Evolutionary conservation across 2,888 invertebrate species (phyloP), one percentile per base, ranked within the genome.

Genomic region (Zygaena filipendulae): DNA sequence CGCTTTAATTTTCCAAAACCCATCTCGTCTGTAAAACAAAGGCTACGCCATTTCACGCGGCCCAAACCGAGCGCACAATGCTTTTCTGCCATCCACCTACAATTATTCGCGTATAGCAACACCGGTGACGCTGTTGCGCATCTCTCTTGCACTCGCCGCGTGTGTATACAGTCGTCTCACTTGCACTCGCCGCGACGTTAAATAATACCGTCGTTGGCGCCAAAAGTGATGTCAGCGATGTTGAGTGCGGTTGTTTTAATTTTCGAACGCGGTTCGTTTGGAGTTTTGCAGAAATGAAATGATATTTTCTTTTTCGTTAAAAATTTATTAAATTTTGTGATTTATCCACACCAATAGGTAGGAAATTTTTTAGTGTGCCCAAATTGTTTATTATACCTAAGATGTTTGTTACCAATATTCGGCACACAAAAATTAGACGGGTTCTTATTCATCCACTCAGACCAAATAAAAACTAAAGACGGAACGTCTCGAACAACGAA

Each of bases 1-100:
- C 58, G 52, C 62, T 72, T 71, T 75, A 72, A 75, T 75, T 69
- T 70, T 58, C 70, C 62, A 64, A 71, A 72, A 68, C 70, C 74
- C 72, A 61, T 64, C 66, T 62, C 56, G 45, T 7, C 35, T 49
- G 52, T 55, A 55, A 69, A 66, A 74, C 68, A 72, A 72, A 67
- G 60, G 57, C 52, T 43, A 51, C 60, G 59, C 67, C 69, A 69
- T 70, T 75, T 74, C 74, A 71, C 72, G 68, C 74, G 68, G 61
- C 59, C 69, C 59, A 67, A 74, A 72, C 75, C 75, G 62, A 71
- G 55, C 60, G 66, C 63, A 74, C 74, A 75, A 72, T 68, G 59
- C 56, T 53, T 54, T 57, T 52, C 66, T 59, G 48, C 59, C 59
- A 59, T 61, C 57, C 51, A 44, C 50, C 52, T 58, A 58, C 58